Conservation (phyloP, 2,888 invertebrate genomes). For the Chrysina gloriosa region DNA sequence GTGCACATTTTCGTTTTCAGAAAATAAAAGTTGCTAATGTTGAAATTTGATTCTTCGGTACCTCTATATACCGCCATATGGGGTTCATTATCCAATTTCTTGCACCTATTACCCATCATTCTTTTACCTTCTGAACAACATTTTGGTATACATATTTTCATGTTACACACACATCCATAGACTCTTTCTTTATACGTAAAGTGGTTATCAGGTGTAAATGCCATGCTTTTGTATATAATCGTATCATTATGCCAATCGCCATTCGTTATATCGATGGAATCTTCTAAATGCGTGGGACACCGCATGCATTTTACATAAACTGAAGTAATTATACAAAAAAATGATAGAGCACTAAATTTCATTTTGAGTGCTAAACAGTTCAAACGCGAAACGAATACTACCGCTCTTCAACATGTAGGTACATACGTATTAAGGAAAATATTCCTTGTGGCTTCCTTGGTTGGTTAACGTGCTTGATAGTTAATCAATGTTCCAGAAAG, state of each 20-base stretch:
- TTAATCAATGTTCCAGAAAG: no score
- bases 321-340: neutral
- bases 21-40: constrained; percentile 2
- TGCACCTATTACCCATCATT: neutral
- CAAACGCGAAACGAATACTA: neutral
- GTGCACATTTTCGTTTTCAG: neutral
- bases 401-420: no score
- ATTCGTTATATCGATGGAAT: constrained; percentile 12
- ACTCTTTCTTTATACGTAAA: neutral
- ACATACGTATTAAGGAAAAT: neutral
- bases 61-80: neutral
- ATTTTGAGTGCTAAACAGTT: neutral
- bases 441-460: neutral
- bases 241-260: neutral
- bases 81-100: neutral
- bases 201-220: constrained; percentile 10
- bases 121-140: constrained; percentile 27
- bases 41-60: neutral
- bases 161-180: constrained; percentile 29
- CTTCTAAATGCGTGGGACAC: neutral
- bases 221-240: constrained; percentile 8
- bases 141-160: constrained; percentile 23
- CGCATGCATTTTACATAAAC: neutral
- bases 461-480: neutral
- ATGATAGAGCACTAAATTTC: neutral